Evolutionary conservation across 2,113 vertebrate species (phyloP).

Genomic region (Neodontobutis hainanensis): DNA sequence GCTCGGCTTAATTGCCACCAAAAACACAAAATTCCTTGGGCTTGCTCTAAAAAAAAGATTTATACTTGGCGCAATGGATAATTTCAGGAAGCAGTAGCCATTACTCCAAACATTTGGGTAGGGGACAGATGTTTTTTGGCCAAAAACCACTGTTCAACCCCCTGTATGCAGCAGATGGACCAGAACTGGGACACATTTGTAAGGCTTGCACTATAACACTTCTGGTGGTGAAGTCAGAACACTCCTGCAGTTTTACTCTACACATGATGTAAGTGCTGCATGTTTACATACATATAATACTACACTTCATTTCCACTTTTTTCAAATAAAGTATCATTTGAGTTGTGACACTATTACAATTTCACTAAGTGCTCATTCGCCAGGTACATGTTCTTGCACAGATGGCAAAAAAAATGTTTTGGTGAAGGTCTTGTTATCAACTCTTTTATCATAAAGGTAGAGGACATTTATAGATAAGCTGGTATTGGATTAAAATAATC

Average conservation of each 20-base stretch:
- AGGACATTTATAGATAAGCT: constrained; percentile 36
- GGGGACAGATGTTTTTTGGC: constrained; percentile 5
- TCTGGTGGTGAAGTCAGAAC: neutral
- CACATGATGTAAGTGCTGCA: too few relatives aligned
- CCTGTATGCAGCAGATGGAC: constrained; percentile 1
- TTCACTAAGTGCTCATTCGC: constrained; percentile 28
- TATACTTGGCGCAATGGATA: constrained; percentile 1
- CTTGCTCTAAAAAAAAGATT: constrained; percentile 3
- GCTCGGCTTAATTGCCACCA: constrained; percentile 3
- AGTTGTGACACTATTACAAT: constrained; percentile 7
- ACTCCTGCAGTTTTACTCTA: neutral
- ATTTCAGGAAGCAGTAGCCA: constrained; percentile 3
- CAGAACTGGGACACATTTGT: neutral
- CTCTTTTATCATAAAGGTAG: constrained; percentile 59
- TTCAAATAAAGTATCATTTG: constrained; percentile 14
- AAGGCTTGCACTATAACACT: neutral
- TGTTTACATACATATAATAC: too few relatives aligned
- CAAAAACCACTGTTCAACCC: constrained; percentile 1
- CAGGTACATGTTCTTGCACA: constrained; percentile 59
- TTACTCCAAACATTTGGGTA: constrained; percentile 10
- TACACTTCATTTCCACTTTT: neutral
- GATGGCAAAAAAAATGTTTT: constrained; percentile 70
- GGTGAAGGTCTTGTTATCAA: constrained; percentile 50
- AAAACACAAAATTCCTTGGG: constrained; percentile 11
- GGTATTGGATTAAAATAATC: constrained; percentile 33